These are phyloP conservation scores for Paramormyrops kingsleyae DNA, from an alignment of 2,113 vertebrate species.

Conservation along the genomic window DNA sequence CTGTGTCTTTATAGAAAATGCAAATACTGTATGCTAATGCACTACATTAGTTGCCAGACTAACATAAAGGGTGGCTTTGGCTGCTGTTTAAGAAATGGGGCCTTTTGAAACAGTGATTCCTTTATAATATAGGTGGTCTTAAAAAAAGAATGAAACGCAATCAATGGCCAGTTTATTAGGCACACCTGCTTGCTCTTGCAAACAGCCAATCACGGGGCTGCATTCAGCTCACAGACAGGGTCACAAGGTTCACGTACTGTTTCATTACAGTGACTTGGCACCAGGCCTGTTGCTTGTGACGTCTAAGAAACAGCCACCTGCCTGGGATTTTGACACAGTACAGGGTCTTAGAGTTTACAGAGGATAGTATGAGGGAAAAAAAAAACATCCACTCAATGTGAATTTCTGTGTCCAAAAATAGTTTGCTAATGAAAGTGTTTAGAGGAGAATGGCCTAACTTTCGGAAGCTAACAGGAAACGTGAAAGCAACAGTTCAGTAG, in stretches of 20 bases:
- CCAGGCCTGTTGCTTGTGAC: neutral
- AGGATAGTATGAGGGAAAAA: neutral
- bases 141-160: neutral
- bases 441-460: neutral
- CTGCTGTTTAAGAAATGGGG: slow-evolving; percentile 22
- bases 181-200: neutral
- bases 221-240: neutral
- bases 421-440: neutral
- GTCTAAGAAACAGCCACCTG: neutral
- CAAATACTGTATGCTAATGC: slow-evolving; percentile 23
- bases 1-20: neutral
- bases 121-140: slow-evolving; percentile 18
- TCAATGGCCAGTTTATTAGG: neutral
- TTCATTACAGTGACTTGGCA: neutral
- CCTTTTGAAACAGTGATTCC: slow-evolving; percentile 28
- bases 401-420: slow-evolving; percentile 12
- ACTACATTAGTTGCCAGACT: neutral
- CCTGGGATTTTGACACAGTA: neutral
- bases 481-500: neutral
- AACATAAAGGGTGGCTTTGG: slow-evolving; percentile 20
- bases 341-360: neutral
- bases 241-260: neutral
- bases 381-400: neutral
- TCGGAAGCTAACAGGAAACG: neutral
- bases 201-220: neutral